phyloP scores from a whole-genome alignment of 2,113 vertebrate genomes.

The Nerophis lumbriciformis region DNA sequence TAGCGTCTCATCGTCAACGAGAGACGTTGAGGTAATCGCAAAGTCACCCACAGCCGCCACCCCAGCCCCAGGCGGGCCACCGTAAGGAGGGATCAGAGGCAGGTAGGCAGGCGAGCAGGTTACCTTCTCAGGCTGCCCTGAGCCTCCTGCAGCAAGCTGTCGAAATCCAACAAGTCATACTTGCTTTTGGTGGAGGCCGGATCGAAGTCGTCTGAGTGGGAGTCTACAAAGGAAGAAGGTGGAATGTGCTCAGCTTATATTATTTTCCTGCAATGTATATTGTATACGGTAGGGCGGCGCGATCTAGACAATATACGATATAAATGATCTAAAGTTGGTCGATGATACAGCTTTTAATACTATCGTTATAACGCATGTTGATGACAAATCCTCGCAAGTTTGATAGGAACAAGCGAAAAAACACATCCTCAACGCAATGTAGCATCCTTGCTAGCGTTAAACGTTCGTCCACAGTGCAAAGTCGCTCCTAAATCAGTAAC shows the following conservation, averaged over 20 bases:
- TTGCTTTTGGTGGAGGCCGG: constrained; percentile 98
- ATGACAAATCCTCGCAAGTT: too few species aligned
- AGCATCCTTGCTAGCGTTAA: too few species aligned
- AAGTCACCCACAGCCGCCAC: not conserved
- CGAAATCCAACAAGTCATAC: constrained; percentile 99
- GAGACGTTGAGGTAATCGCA: constrained; percentile 60
- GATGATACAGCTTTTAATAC: too few species aligned
- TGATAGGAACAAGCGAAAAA: too few species aligned
- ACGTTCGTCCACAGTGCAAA: too few species aligned
- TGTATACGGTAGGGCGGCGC: too few species aligned
- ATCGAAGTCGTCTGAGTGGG: constrained; percentile 98
- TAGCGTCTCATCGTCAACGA: constrained; percentile 73
- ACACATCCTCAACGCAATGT: too few species aligned
- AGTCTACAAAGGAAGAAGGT: constrained; percentile 48
- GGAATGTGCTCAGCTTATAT: constrained; percentile 15
- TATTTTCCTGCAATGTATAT: constrained; percentile 10
- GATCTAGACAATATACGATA: too few species aligned
- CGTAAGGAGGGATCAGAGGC: not conserved
- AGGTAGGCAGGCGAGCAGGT: constrained; percentile 68
- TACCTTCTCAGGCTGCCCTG: constrained; percentile 97
- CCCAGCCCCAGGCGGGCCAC: not conserved
- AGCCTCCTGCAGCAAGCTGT: constrained; percentile 97
- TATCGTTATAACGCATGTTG: too few species aligned
- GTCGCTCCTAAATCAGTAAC: too few species aligned
- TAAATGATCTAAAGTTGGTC: too few species aligned